Percentiles rank a stretch among this genome's conserved stretches.
These are phyloP conservation scores for Amazona guildingii DNA, from an alignment of 2,113 vertebrate species.

Conservation along the genomic window DNA sequence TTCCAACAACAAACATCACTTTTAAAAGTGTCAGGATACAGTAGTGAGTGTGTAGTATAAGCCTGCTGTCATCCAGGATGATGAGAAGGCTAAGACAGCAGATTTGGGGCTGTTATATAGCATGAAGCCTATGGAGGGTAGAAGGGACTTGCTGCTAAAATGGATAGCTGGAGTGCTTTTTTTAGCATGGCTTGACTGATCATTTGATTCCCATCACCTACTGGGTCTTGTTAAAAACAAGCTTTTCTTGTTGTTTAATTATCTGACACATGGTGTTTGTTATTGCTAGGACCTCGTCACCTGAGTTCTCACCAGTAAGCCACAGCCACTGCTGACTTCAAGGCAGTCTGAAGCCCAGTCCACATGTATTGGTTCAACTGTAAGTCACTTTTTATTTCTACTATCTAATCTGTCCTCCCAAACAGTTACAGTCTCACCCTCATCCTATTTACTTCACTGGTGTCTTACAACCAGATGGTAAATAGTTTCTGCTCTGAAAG, in stretches of 20 bases:
- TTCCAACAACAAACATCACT: slow-evolving; percentile 37
- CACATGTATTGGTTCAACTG: not conserved
- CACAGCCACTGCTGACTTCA: not conserved
- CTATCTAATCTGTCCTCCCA: not conserved
- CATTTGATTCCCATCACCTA: not conserved
- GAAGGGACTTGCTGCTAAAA: not conserved
- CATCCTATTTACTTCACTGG: not conserved
- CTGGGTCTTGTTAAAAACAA: not conserved
- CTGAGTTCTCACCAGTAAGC: not conserved
- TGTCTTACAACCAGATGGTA: not conserved
- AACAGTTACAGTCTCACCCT: not conserved
- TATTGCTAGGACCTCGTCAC: not conserved
- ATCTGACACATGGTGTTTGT: not conserved
- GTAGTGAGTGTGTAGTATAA: not conserved
- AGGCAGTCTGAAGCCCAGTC: not conserved
- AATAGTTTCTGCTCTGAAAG: not conserved
- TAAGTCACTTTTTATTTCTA: slow-evolving; percentile 14
- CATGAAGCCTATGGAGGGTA: not conserved
- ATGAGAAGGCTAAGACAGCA: not conserved
- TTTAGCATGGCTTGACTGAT: not conserved
- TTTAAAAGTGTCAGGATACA: not conserved
- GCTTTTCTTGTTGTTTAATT: not conserved
- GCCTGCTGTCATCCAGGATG: not conserved
- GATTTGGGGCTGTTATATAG: not conserved
- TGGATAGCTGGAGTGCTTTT: not conserved